Evolutionary conservation across 2,797 vertebrate species (phyloP).

Genomic region (Falco peregrinus): DNA sequence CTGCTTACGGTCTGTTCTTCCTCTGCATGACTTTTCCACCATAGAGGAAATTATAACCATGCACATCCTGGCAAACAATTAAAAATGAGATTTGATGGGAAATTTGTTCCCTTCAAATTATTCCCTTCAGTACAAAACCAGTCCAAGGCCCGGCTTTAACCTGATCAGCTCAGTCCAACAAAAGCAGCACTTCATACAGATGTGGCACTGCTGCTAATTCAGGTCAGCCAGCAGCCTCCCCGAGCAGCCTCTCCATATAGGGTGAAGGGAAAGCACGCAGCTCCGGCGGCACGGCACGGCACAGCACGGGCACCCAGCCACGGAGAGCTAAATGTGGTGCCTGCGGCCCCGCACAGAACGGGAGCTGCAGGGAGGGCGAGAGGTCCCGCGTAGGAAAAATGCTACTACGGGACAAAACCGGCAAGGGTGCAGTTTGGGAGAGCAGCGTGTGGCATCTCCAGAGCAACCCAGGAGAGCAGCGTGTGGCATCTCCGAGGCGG

Average conservation of each 20-base stretch:
- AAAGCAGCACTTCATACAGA: slow-evolving; percentile 24
- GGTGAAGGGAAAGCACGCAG: slow-evolving; percentile 81
- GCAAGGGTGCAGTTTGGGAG: not conserved
- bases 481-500: not conserved
- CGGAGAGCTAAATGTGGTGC: slow-evolving; percentile 88
- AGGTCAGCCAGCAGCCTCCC: slow-evolving; percentile 36
- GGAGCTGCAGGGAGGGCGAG: not conserved
- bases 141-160: not conserved
- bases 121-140: not conserved
- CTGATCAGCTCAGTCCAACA: not conserved
- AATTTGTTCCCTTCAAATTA: not conserved
- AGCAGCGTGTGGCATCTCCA: not conserved
- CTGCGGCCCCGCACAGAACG: not conserved
- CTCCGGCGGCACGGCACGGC: slow-evolving; percentile 12
- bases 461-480: too few relatives aligned
- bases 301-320: slow-evolving; percentile 57
- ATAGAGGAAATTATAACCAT: not conserved
- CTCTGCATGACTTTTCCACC: not conserved
- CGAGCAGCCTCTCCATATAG: slow-evolving; percentile 82
- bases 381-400: not conserved
- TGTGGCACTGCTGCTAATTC: slow-evolving; percentile 51
- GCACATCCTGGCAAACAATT: not conserved
- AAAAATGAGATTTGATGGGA: not conserved
- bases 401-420: not conserved
- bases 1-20: not conserved